Evolutionary conservation across 92 coral and sea anemone species (phyloP), one percentile per base, ranked within the genome.

Genomic region (Epizoanthus stellaris): DNA sequence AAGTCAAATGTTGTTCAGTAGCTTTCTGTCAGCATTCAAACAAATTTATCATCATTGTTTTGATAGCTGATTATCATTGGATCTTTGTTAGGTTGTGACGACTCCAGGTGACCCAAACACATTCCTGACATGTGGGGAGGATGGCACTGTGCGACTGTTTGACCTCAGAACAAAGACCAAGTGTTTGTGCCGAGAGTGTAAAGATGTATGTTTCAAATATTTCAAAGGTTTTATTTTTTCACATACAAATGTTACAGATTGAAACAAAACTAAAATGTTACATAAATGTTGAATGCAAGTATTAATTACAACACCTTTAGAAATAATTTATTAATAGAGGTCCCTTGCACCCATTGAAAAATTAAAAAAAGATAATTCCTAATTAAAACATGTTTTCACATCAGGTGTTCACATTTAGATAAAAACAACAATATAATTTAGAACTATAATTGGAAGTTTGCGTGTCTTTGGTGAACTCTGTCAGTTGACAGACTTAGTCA

Each of bases 41-140:
- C 38, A 19, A 2, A 5, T 17, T 40, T 23, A 19, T 73, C 20
- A 38, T 73, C 2, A 1, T 43, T 42, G 4, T 56, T 56, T 19
- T 21, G 42, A 49, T 30, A 34, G 11, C 16, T 11, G 54, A 84
- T 39, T 9, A 38, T 52, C 8, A 38, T 68, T 80, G 34, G 17
- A 3, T 70, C 23, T 36, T 76, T 59, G n/a, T 13, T 62, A 95
- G 99, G 98, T 95, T 42, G 89, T 95, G 20, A 97, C 99, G 60
- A 97, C 98, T 15, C 99, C 99, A 34, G 97, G 95, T 12, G 99
- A 97, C 53, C 97, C 98, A 38, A 93, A 94, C 79, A 95, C 95
- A 17, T 97, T 97, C 77, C 82, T 94, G 59, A 89, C 98, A 3
- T 97, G 97, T 94, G 99, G 99, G 11, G 98, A 94, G 70, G 99